phyloP scores from a whole-genome alignment of 2,888 invertebrate genomes.

The Halictus ligatus region DNA sequence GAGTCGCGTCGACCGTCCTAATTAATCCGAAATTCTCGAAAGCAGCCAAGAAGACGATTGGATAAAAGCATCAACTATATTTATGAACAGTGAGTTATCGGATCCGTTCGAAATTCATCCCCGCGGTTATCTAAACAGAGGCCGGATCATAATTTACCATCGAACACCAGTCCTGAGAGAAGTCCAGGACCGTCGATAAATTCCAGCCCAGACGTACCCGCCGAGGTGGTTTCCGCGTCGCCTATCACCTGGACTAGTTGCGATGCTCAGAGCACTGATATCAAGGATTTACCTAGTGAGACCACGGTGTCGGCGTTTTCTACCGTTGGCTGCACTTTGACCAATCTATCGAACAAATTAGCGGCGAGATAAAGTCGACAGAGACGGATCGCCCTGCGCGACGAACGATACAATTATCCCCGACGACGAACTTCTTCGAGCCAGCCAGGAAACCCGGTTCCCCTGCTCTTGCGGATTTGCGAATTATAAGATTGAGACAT shows the following conservation, averaged over 20 bases:
- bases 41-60: background rate
- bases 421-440: conserved; percentile 35
- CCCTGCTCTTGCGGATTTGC: background rate
- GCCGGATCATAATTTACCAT: conserved; percentile 53
- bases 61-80: conserved; percentile 41
- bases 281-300: conserved; percentile 37
- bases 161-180: conserved; percentile 38
- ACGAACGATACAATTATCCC: conserved; percentile 79
- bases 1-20: conserved; percentile 15
- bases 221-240: conserved; percentile 21
- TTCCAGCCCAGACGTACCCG: conserved; percentile 39
- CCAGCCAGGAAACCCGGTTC: conserved; percentile 6
- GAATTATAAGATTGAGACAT: background rate
- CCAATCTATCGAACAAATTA: conserved; percentile 81
- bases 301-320: conserved; percentile 25
- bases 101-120: conserved; percentile 40
- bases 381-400: conserved; percentile 79
- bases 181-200: conserved; percentile 54
- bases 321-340: conserved; percentile 5
- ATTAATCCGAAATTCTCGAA: conserved; percentile 47
- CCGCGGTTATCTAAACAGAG: conserved; percentile 53
- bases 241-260: conserved; percentile 59
- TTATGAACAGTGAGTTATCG: conserved; percentile 48
- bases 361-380: conserved; percentile 81
- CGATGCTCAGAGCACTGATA: conserved; percentile 46